Conservation (phyloP, 2,113 vertebrate species). For the Heterotis niloticus region DNA sequence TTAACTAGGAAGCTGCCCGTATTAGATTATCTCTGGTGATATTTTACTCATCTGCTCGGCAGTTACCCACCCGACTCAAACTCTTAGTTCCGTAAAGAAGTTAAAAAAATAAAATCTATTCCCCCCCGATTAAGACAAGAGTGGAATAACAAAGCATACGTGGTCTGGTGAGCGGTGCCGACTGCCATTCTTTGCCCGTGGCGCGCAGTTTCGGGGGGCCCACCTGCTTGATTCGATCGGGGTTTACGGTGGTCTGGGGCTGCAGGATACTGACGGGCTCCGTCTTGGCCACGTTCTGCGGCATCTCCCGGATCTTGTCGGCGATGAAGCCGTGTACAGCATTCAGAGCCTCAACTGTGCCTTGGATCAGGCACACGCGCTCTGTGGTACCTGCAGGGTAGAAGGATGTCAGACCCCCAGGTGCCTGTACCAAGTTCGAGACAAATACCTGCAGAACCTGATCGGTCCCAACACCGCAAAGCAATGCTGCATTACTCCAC, state of each 20-base stretch:
- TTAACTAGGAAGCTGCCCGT: background rate
- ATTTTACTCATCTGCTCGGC: background rate
- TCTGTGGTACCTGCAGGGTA: slow-evolving; percentile 86
- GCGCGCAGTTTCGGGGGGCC: slow-evolving; percentile 43
- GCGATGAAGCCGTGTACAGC: slow-evolving; percentile 98
- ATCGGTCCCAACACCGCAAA: background rate
- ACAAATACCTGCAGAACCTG: background rate
- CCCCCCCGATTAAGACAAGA: background rate
- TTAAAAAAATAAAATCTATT: background rate
- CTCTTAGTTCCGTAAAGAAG: too few species aligned
- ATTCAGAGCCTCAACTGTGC: slow-evolving; percentile 96
- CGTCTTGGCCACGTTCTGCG: slow-evolving; percentile 96
- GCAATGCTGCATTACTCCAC: background rate
- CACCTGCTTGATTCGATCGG: slow-evolving; percentile 99
- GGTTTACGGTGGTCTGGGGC: slow-evolving; percentile 98
- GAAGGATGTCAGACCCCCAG: background rate
- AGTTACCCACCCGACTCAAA: background rate
- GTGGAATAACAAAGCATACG: background rate
- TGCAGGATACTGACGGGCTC: slow-evolving; percentile 98
- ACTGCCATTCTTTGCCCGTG: background rate
- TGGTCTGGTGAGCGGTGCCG: background rate
- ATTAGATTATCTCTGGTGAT: background rate
- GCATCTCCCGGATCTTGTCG: slow-evolving; percentile 99
- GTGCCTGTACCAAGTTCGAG: background rate
- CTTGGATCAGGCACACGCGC: slow-evolving; percentile 97